Evolutionary conservation across 2,888 invertebrate species (phyloP).

Genomic region (Leptinotarsa juncta): DNA sequence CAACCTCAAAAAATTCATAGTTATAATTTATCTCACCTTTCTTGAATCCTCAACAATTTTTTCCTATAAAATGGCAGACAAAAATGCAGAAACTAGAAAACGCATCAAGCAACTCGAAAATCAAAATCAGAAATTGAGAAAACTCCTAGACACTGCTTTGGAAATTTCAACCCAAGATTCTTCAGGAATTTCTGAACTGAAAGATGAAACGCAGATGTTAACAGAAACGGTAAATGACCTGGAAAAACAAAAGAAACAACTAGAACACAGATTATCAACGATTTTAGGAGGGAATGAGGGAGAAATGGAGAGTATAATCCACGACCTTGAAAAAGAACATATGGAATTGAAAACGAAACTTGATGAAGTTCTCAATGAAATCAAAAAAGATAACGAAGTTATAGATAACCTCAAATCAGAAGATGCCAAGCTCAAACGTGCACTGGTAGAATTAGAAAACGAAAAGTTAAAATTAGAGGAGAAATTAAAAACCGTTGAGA

Average conservation of each 20-base stretch:
- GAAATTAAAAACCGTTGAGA: slow-evolving; percentile 42
- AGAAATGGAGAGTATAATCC: slow-evolving; percentile 31
- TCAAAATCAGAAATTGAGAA: slow-evolving; percentile 48
- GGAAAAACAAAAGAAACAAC: slow-evolving; percentile 46
- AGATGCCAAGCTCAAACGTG: slow-evolving; percentile 40
- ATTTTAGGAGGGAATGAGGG: slow-evolving; percentile 31
- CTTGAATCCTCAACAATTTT: neutral
- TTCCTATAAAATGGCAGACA: slow-evolving; percentile 28
- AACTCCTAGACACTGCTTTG: slow-evolving; percentile 45
- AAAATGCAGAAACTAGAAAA: slow-evolving; percentile 43
- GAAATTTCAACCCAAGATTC: slow-evolving; percentile 46
- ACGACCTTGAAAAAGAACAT: slow-evolving; percentile 41
- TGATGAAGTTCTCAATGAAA: slow-evolving; percentile 41
- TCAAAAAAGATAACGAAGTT: slow-evolving; percentile 41
- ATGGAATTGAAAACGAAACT: slow-evolving; percentile 42
- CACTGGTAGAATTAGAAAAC: slow-evolving; percentile 43
- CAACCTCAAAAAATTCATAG: slow-evolving; percentile 28
- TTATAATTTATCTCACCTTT: slow-evolving; percentile 1
- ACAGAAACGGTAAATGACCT: slow-evolving; percentile 40
- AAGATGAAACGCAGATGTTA: slow-evolving; percentile 41
- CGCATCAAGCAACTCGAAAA: slow-evolving; percentile 50
- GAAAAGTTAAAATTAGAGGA: slow-evolving; percentile 40
- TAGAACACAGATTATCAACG: slow-evolving; percentile 42
- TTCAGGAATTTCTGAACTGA: slow-evolving; percentile 30
- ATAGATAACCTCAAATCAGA: slow-evolving; percentile 40